These are phyloP conservation scores for Archips crataeganus DNA, from an alignment of 2,888 invertebrate species.

Conservation along the genomic window DNA sequence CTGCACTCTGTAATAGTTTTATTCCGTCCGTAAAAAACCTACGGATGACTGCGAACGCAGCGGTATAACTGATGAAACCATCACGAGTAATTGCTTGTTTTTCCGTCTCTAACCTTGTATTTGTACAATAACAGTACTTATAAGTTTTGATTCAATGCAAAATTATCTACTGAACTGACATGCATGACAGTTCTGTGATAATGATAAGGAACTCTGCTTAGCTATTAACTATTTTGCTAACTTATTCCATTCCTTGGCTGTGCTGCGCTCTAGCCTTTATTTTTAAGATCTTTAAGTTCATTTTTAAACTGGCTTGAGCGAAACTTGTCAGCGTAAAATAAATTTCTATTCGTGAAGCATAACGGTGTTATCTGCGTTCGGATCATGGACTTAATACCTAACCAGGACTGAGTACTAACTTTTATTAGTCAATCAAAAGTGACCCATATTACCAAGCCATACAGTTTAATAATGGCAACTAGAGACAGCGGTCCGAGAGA, in stretches of 20 bases:
- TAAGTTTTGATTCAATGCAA: slow-evolving; percentile 19
- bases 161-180: slow-evolving; percentile 18
- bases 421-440: too few relatives aligned
- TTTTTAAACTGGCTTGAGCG: background rate
- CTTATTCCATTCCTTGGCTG: background rate
- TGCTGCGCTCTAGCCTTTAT: background rate
- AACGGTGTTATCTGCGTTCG: background rate
- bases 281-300: background rate
- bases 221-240: background rate
- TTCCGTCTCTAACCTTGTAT: slow-evolving; percentile 34
- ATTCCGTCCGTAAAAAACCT: slow-evolving; percentile 17
- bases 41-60: slow-evolving; percentile 18
- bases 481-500: too few relatives aligned
- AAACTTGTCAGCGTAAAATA: background rate
- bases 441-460: too few relatives aligned
- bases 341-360: background rate
- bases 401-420: too few relatives aligned
- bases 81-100: slow-evolving; percentile 30
- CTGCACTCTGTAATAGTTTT: background rate
- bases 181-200: background rate
- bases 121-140: slow-evolving; percentile 25
- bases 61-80: slow-evolving; percentile 38
- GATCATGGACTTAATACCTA: background rate
- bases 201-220: background rate
- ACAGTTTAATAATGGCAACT: too few relatives aligned